Evolutionary conservation across 2,797 vertebrate species (phyloP).

Genomic region (Carapus acus): DNA sequence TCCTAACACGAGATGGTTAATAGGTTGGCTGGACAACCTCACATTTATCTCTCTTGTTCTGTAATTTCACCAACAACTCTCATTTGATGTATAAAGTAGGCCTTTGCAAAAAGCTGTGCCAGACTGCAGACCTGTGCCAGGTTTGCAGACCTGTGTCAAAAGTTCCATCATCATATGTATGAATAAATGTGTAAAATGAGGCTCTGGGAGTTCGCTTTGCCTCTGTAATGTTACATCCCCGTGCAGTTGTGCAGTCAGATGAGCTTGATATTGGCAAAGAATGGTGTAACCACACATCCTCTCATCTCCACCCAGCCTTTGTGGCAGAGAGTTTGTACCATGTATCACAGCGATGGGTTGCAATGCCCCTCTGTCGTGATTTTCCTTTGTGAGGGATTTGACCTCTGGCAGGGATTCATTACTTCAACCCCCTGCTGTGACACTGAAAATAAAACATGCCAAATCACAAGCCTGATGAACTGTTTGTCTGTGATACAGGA

Average conservation of each 20-base stretch:
- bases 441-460: slow-evolving; percentile 1
- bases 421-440: slow-evolving; percentile 12
- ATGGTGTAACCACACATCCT: no score
- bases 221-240: no score
- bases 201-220: no score
- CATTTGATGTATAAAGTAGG: slow-evolving; percentile 9
- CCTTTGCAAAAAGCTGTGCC: slow-evolving; percentile 5
- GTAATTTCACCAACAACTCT: not conserved
- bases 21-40: not conserved
- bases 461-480: slow-evolving; percentile 18
- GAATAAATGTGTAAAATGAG: no score
- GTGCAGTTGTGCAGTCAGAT: no score
- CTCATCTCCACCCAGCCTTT: no score
- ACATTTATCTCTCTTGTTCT: not conserved
- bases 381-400: not conserved
- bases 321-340: no score
- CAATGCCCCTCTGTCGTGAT: no score
- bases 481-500: not conserved
- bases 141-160: not conserved
- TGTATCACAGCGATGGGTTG: no score
- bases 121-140: not conserved
- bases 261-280: no score
- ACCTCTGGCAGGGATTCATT: not conserved
- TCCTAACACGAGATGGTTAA: not conserved
- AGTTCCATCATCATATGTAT: not conserved